Evolutionary conservation across 64 coral and sea anemone genomes (phyloP), one percentile per base, ranked within the genome.

Genomic region (Pachyseris speciosa): DNA sequence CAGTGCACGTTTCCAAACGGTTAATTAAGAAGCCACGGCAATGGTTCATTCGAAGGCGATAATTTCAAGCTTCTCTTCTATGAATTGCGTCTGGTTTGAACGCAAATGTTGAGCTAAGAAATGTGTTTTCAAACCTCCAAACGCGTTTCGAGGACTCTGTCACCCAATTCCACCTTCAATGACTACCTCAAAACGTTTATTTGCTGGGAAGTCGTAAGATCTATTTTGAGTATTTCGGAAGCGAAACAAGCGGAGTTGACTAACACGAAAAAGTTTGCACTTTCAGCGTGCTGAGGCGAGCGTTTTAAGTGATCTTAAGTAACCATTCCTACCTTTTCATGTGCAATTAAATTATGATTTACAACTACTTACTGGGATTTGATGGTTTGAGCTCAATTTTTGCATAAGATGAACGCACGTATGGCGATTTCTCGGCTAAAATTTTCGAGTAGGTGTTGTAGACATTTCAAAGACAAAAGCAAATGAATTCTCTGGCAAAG

Each of bases 321-420:
- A n/a, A n/a, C n/a, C n/a, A n/a, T n/a, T n/a, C n/a, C 29, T 79
- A 57, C 27, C 31, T 37, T 17, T 34, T 59, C 16, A 16, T 53
- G 17, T 81, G 9, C 36, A 81, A 81, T 81, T 63, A 78, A 81
- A 79, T 79, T 42, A 53, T 79, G 13, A 79, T 79, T 38, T 34
- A 68, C 12, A 68, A 68, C 27, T 31, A 24, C 58, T 16, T 27
- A 58, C 75, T 37, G 37, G 5, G 77, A 81, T 22, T 57, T 40
- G 77, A 61, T 81, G 2, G 19, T 20, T 58, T 2, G 29, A 59
- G 31, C 17, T 1, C 27, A n/a, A 39, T 3, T 20, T 26, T 47
- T 61, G 17, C 77, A 42, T 10, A 41, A 34, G 61, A 57, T 25
- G 32, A 16, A 33, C 2, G 10, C 20, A 80, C 13, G 39, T 61